Evolutionary conservation across 2,113 vertebrate genomes (phyloP), one percentile per base, ranked within the genome.

Genomic region (Neotoma lepida): DNA sequence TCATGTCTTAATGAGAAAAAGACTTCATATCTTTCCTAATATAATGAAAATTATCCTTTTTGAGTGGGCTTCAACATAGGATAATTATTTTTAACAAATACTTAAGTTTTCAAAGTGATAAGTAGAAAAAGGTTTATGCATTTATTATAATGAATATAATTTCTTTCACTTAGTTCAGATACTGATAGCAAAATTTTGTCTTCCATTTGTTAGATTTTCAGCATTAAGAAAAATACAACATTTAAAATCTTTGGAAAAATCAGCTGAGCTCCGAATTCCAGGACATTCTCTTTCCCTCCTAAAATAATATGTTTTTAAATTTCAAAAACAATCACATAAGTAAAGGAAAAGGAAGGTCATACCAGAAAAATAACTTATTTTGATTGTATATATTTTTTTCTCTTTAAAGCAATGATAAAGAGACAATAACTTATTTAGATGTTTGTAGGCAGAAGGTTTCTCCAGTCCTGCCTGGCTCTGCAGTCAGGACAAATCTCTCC

Each of bases 1-100:
- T 91, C 49, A 95, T 73, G 35, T 89, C n/a, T 87, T n/a, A 89
- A 93, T 82, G 56, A 91, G 9, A 26, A 90, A 88, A 39, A 86
- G 20, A 68, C 10, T 49, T 85, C 70, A 33, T 93, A 74, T 86
- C 12, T 76, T 26, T 73, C 54, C 86, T 82, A 56, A 68, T 68
- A 85, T 39, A 58, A 85, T 86, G 26, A 26, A 87, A 86, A 77
- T 46, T 93, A 86, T 89, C 8, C 73, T 91, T 90, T 58, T 12
- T 80, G 41, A 6, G 85, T n/a, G 74, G 51, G 71, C 4, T 93
- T 86, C 54, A 86, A 35, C 18, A 66, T 9, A 54, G 6, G 8
- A 66, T 78, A 90, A 80, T 35, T 88, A 89, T 81, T 94, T 86
- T 96, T 94, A 90, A 49, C 9, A 80, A 90, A 63, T 68, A 90